Conservation (phyloP, 2,888 invertebrate genomes). For the Chelonus formosanus region DNA sequence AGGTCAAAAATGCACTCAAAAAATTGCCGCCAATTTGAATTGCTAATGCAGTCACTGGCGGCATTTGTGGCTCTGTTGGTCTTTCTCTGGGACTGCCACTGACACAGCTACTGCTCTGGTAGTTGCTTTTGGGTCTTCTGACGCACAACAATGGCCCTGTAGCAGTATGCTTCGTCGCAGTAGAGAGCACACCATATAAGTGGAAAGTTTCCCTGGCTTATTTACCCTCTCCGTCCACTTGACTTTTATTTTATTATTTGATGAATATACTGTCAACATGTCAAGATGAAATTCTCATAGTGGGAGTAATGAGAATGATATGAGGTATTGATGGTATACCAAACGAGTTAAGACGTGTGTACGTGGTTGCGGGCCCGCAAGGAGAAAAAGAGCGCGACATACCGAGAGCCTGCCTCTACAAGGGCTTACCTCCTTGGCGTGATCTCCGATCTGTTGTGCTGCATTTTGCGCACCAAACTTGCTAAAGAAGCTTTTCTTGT, state of each 20-base stretch:
- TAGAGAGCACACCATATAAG: constrained; percentile 63
- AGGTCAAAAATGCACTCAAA: constrained; percentile 66
- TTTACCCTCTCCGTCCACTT: not conserved
- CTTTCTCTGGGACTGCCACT: constrained; percentile 28
- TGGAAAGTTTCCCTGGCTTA: constrained; percentile 49
- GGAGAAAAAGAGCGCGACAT: constrained; percentile 41
- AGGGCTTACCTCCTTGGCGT: constrained; percentile 48
- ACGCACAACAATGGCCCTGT: constrained; percentile 63
- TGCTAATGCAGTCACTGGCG: constrained; percentile 61
- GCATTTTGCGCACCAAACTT: constrained; percentile 33
- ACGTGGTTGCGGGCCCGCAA: constrained; percentile 29
- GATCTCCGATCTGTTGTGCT: constrained; percentile 48
- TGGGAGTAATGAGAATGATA: constrained; percentile 23
- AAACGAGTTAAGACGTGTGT: constrained; percentile 27
- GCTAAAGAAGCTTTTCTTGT: constrained; percentile 25
- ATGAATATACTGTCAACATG: not conserved
- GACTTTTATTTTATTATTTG: not conserved
- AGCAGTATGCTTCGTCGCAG: constrained; percentile 59
- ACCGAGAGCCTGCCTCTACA: constrained; percentile 45
- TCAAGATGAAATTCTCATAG: constrained; percentile 14
- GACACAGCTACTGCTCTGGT: constrained; percentile 28
- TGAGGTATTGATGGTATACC: constrained; percentile 8
- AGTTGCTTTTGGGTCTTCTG: constrained; percentile 45
- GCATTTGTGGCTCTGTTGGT: constrained; percentile 40
- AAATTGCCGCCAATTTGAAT: constrained; percentile 66